A percentile compares a stretch with the other conserved stretches of the same genome.
Evolutionary conservation across 2,797 vertebrate genomes (phyloP).

Genomic region (Microcaecilia unicolor): DNA sequence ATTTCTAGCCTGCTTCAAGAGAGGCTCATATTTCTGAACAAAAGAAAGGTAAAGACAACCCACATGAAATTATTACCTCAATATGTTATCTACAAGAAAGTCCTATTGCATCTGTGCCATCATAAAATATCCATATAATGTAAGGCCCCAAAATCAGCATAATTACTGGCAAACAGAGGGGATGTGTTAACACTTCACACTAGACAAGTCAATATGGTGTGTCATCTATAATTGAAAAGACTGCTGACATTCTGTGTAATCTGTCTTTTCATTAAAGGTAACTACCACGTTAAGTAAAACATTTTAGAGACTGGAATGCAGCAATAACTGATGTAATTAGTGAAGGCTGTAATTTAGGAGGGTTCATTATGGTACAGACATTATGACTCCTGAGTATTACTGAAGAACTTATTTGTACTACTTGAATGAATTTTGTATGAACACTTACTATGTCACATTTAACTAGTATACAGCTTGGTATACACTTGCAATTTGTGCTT

Average conservation of each 20-base stretch:
- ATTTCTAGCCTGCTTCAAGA: no score
- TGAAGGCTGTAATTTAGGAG: constrained; percentile 64
- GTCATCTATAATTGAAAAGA: constrained; percentile 9
- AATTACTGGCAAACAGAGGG: neutral
- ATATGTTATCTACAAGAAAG: no score
- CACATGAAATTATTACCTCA: no score
- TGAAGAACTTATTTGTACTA: constrained; percentile 54
- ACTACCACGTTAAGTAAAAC: constrained; percentile 55
- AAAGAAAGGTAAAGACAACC: no score
- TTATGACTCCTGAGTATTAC: constrained; percentile 60
- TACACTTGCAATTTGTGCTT: constrained; percentile 12
- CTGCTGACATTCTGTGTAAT: constrained; percentile 42
- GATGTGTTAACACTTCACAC: neutral
- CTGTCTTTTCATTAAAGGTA: constrained; percentile 47
- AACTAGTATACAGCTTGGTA: constrained; percentile 8
- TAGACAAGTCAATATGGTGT: neutral
- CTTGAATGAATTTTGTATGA: constrained; percentile 48
- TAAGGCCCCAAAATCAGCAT: neutral
- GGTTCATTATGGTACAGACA: constrained; percentile 56
- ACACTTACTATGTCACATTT: constrained; percentile 18
- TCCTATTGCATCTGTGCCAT: no score
- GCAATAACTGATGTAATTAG: constrained; percentile 65
- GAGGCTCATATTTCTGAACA: no score
- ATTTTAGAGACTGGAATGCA: constrained; percentile 52
- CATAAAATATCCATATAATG: constrained; percentile 2